A percentile compares a stretch with the other conserved stretches of the same genome.
These are phyloP conservation scores for Caenorhabditis sp. DNA, from an alignment of 2,888 invertebrate genomes.

Conservation along the genomic window DNA sequence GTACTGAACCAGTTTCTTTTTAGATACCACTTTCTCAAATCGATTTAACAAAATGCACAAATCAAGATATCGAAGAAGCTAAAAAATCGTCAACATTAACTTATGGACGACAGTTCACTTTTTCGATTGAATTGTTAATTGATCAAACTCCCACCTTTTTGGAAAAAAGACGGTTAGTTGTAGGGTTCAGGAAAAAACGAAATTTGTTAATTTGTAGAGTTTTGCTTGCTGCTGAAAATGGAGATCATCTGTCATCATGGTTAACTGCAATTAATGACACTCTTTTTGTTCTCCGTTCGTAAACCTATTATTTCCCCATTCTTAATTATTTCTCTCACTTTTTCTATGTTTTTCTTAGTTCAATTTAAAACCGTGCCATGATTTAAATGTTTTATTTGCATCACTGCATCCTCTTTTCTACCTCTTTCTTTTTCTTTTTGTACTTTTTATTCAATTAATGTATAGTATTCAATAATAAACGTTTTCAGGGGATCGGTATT, in stretches of 20 bases:
- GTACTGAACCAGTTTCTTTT: neutral
- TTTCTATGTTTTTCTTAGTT: neutral
- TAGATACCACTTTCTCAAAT: constrained; percentile 46
- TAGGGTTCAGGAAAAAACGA: neutral
- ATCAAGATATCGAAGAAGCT: constrained; percentile 43
- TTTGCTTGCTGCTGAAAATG: constrained; percentile 51
- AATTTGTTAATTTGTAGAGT: constrained; percentile 39
- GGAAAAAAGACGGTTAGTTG: constrained; percentile 49
- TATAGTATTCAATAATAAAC: neutral
- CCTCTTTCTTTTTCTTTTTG: neutral
- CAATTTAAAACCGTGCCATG: neutral
- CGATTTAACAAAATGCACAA: constrained; percentile 55
- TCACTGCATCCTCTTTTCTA: neutral
- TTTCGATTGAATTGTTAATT: constrained; percentile 74
- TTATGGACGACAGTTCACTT: constrained; percentile 12
- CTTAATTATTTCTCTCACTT: neutral
- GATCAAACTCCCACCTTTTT: constrained; percentile 47
- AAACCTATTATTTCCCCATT: neutral
- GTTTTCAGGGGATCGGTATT: neutral
- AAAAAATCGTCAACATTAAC: constrained; percentile 5
- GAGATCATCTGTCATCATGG: constrained; percentile 46
- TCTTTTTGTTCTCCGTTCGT: constrained; percentile 44
- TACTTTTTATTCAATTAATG: neutral
- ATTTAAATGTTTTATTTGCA: neutral
- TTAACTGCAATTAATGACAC: constrained; percentile 58